Percentiles rank a stretch among this genome's conserved stretches.
Evolutionary conservation across 2,797 vertebrate species (phyloP).

Genomic region (Sus cebifrons): DNA sequence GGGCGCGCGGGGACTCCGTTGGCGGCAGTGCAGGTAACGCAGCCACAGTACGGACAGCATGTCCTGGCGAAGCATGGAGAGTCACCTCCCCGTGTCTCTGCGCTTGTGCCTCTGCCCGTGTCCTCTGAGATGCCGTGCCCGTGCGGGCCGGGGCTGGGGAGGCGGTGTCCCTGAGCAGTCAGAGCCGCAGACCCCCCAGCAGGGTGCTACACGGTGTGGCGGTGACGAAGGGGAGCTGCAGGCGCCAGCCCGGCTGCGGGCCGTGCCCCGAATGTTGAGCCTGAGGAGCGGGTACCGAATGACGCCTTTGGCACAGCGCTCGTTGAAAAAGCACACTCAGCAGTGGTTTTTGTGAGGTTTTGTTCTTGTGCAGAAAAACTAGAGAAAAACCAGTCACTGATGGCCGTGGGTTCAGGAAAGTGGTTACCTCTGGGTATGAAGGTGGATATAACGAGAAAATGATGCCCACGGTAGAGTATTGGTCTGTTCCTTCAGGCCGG

Average conservation of each 20-base stretch:
- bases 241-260: too few species aligned
- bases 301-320: neutral
- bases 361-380: neutral
- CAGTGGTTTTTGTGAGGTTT: neutral
- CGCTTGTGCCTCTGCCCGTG: rapidly evolving
- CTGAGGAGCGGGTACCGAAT: rapidly evolving
- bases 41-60: neutral
- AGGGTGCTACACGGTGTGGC: too few species aligned
- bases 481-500: neutral
- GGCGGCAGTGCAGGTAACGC: rapidly evolving
- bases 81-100: neutral
- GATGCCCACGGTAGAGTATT: neutral
- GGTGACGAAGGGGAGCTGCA: too few species aligned
- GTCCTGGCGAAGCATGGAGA: neutral
- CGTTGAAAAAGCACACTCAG: neutral
- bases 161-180: neutral
- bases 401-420: rapidly evolving
- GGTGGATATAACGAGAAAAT: rapidly evolving
- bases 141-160: rapidly evolving
- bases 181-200: neutral
- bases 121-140: neutral
- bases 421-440: neutral
- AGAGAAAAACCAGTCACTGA: neutral
- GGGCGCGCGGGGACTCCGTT: rapidly evolving
- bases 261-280: neutral